Conservation (phyloP, 1,140 invertebrate species). For the Cyrtorhinus lividipennis region DNA sequence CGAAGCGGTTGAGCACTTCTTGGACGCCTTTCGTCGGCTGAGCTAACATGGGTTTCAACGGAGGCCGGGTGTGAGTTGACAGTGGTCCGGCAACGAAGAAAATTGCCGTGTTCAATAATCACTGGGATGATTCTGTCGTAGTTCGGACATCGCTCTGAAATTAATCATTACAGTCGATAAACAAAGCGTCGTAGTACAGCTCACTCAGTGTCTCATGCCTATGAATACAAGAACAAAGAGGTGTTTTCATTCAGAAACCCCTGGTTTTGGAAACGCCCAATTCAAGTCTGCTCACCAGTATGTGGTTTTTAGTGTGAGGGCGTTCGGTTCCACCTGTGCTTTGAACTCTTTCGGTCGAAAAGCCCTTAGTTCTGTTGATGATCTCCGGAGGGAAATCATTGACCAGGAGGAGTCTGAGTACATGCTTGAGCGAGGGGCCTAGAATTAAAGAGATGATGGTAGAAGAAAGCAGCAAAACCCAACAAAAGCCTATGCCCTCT, state of each 20-base stretch:
- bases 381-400: constrained; percentile 49
- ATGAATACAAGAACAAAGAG: too few relatives aligned
- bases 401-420: constrained; percentile 49
- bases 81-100: constrained; percentile 60
- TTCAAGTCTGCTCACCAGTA: constrained; percentile 55
- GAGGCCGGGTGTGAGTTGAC: constrained; percentile 80
- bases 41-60: constrained; percentile 96
- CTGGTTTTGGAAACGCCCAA: too few relatives aligned
- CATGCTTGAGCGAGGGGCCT: constrained; percentile 78
- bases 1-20: constrained; percentile 85
- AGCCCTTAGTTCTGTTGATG: constrained; percentile 43
- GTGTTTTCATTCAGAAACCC: constrained; percentile 15
- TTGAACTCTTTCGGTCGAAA: constrained; percentile 61
- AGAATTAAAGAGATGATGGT: too few relatives aligned
- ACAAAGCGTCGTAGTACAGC: constrained; percentile 1
- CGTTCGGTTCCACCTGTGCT: constrained; percentile 57
- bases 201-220: too few relatives aligned
- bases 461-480: too few relatives aligned
- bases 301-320: constrained; percentile 76
- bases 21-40: constrained; percentile 88
- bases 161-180: constrained; percentile 22
- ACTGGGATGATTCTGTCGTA: constrained; percentile 77
- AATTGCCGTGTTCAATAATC: constrained; percentile 66
- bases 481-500: too few relatives aligned
- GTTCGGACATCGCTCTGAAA: constrained; percentile 85